phyloP scores from a whole-genome alignment of 2,888 invertebrate species.

The Syritta pipiens region DNA sequence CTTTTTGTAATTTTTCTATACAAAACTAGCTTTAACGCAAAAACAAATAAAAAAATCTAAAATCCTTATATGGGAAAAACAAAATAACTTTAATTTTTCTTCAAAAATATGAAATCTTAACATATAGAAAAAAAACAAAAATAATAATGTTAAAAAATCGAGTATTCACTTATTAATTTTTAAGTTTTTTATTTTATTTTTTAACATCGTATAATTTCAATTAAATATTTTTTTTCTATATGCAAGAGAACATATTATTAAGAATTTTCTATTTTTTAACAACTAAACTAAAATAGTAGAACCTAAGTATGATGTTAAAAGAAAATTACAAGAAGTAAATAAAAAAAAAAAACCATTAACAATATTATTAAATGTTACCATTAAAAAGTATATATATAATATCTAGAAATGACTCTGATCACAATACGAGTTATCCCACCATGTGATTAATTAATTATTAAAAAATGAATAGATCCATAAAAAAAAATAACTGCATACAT shows the following conservation, averaged over 20 bases:
- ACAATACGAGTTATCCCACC: conserved; percentile 76
- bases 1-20: conserved; percentile 69
- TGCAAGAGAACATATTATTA: conserved; percentile 66
- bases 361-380: conserved; percentile 67
- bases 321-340: conserved; percentile 74
- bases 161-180: conserved; percentile 59
- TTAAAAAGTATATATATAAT: conserved; percentile 61
- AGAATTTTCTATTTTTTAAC: conserved; percentile 41
- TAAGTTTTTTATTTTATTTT: conserved; percentile 51
- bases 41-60: conserved; percentile 34
- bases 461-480: conserved; percentile 52
- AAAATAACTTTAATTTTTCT: conserved; percentile 38
- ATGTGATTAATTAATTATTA: conserved; percentile 73
- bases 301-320: conserved; percentile 78
- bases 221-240: conserved; percentile 64
- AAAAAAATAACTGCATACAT: conserved; percentile 62
- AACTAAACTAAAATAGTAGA: conserved; percentile 73
- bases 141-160: conserved; percentile 42
- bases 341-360: conserved; percentile 39
- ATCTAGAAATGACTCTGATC: conserved; percentile 72
- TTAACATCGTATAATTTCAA: conserved; percentile 57
- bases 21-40: conserved; percentile 64
- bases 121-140: conserved; percentile 64
- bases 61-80: conserved; percentile 21
- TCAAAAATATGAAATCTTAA: conserved; percentile 63